A percentile compares a stretch with the other conserved stretches of the same genome.
Conservation (phyloP, 2,888 invertebrate genomes). For the Machimus atricapillus region DNA sequence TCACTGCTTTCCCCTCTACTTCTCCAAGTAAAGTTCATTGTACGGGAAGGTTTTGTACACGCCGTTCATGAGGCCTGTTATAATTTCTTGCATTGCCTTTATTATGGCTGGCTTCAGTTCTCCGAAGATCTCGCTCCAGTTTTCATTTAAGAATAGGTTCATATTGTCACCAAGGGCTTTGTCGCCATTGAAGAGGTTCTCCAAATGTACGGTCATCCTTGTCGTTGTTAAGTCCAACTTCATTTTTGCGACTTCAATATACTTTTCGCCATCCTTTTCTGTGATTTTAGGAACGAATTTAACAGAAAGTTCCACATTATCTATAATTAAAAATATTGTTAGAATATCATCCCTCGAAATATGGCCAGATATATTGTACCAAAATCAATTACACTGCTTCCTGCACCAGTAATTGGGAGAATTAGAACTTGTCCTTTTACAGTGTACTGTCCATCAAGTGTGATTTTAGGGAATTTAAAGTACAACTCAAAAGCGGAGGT, state of each 20-base stretch:
- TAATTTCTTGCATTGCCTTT: conserved; percentile 56
- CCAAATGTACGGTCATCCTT: conserved; percentile 53
- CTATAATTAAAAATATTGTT: not conserved
- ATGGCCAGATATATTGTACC: conserved; percentile 49
- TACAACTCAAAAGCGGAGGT: conserved; percentile 50
- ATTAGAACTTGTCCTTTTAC: conserved; percentile 55
- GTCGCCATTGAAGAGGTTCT: conserved; percentile 62
- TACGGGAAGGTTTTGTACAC: conserved; percentile 60
- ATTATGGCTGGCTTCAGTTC: conserved; percentile 59
- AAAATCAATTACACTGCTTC: conserved; percentile 51
- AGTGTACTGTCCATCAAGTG: conserved; percentile 54
- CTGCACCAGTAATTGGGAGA: conserved; percentile 56
- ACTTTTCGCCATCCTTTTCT: conserved; percentile 49
- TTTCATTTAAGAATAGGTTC: conserved; percentile 62
- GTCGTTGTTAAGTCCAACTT: conserved; percentile 27
- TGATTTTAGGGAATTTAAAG: conserved; percentile 51
- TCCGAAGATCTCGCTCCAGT: conserved; percentile 61
- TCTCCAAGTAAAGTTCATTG: conserved; percentile 53
- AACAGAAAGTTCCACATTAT: conserved; percentile 38
- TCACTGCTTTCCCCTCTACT: not conserved
- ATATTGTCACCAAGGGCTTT: conserved; percentile 61
- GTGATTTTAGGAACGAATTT: conserved; percentile 20
- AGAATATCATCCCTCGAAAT: not conserved
- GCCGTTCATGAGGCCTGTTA: conserved; percentile 54
- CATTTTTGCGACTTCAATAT: conserved; percentile 43